Base-by-base conservation (phyloP, 2,888 invertebrate genomes). In the Amaurobius ferox region DNA sequence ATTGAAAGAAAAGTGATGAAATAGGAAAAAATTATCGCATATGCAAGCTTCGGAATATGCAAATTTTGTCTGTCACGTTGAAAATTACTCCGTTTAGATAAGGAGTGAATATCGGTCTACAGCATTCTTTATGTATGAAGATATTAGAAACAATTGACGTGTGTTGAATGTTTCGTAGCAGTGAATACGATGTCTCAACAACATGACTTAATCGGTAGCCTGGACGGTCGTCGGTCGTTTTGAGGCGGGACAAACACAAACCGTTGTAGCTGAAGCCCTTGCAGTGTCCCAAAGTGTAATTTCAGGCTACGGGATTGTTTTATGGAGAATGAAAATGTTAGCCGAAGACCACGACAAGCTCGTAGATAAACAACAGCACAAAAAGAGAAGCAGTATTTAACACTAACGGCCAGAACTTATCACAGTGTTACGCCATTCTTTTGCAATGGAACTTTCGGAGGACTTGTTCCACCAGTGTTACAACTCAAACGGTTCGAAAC, bases 211-310 rank as follows among this genome's bases (percentile, higher is more conserved):
- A n/a, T n/a, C n/a, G n/a, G 68, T 39, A 68, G 39, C 39, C 39
- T 39, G 35, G 68, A 68, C 39, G 13, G 39, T 35, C 23, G 19
- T 66, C n/a, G 66, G 39, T 23, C 19, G 68, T 35, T 39, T 68
- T 39, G 68, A 68, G 1, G 39, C 16, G 39, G 39, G 68, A 35
- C 26, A 68, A 68, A 68, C 68, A 29, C 39, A 68, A 68, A 19
- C 68, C 68, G 39, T 23, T 6, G 23, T 61, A 61, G 61, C 61
- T 11, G 16, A 61, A 61, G 61, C 61, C 61, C 3, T 28, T 61
- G 61, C 1, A 61, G 61, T 61, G 7, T 61, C 61, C 9, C 39
- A 19, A 35, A 68, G 26, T 39, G 68, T 39, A 23, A 68, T 68
- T 68, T 68, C 68, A 68, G 39, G 39, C 35, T 39, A 7, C 23